Percentiles rank a stretch among this genome's conserved stretches.
Conservation (phyloP, 1,140 invertebrate genomes). For the Drosophila sproati region DNA sequence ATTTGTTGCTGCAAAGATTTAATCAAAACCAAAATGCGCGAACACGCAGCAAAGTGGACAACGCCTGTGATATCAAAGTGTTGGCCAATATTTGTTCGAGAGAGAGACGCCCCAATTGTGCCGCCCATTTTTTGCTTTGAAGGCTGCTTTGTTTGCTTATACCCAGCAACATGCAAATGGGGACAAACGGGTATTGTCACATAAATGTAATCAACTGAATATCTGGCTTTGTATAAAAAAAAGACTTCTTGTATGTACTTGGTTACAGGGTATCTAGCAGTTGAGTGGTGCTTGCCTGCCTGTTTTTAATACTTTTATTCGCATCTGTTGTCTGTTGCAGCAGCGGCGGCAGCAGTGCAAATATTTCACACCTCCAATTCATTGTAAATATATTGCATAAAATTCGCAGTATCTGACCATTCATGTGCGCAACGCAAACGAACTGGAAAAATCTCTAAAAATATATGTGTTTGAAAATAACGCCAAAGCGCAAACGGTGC, state of each 20-base stretch:
- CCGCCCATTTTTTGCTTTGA: conserved; percentile 21
- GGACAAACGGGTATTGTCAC: background rate
- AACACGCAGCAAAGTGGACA: conserved; percentile 15
- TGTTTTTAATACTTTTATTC: background rate
- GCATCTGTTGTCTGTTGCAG: conserved; percentile 17
- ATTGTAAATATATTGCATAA: conserved; percentile 63
- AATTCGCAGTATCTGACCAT: conserved; percentile 29
- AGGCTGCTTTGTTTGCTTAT: conserved; percentile 34
- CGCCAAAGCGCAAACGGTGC: conserved; percentile 18
- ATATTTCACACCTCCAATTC: conserved; percentile 70
- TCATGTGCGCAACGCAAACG: conserved; percentile 51
- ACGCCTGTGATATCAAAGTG: conserved; percentile 28
- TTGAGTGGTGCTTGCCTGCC: background rate
- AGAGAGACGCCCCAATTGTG: conserved; percentile 18
- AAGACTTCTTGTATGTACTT: too few relatives aligned
- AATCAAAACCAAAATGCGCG: conserved; percentile 37
- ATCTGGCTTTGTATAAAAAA: background rate
- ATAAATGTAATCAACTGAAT: background rate
- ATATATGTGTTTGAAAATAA: conserved; percentile 38
- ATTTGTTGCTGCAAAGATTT: conserved; percentile 15
- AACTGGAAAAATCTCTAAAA: conserved; percentile 58
- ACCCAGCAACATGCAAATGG: conserved; percentile 2
- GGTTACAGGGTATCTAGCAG: conserved; percentile 1
- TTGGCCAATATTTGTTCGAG: conserved; percentile 42
- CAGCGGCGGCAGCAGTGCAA: conserved; percentile 42